Base-by-base conservation (phyloP, 2,797 vertebrate species). In the Pitangus sulphuratus region DNA sequence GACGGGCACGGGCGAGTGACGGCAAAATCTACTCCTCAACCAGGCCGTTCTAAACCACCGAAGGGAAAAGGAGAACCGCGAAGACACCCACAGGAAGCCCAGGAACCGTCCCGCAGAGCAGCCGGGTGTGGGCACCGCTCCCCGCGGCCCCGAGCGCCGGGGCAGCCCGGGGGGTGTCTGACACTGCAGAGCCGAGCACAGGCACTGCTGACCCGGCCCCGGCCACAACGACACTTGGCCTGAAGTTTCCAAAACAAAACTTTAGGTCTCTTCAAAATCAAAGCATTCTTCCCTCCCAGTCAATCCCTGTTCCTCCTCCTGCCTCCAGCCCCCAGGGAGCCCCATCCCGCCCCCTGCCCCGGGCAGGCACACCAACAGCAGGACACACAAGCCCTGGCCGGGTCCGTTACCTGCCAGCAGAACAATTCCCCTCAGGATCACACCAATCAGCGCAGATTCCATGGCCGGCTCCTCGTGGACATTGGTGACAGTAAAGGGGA, bases 351-450 rank as follows among this genome's bases (percentile, higher is more conserved):
- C 83, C 91, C 83, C 85, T 84, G 88, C 90, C 66, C 60, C 1
- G 47, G 68, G 66, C 87, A 87, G 82, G 75, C 87, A 90, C 53
- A 0, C 65, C 72, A 54, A 44, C 74, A 78, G 50, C 95, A 72
- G 89, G 77, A 87, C 92, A 12, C 3, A 40, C 79, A 70, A 57
- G 56, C 37, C 72, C 92, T 28, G 48, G 0, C 60, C 8, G 53
- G 66, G n/a, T 56, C 91, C 78, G 15, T 97, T 98, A 98, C 98
- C 98, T 98, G 98, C 89, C 28, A 98, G 94, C 80, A 98, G 98
- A 93, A 94, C 94, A 80, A 98, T 53, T 72, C 95, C 93, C 82
- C 87, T 86, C 96, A 98, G 94, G 84, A 98, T 86, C 95, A 95
- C 93, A 25, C 95, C 48, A 78, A 96, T 90, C 85, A 97, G 89